Conservation (phyloP, 2,797 vertebrate species). For the Myiotriccus ornatus region DNA sequence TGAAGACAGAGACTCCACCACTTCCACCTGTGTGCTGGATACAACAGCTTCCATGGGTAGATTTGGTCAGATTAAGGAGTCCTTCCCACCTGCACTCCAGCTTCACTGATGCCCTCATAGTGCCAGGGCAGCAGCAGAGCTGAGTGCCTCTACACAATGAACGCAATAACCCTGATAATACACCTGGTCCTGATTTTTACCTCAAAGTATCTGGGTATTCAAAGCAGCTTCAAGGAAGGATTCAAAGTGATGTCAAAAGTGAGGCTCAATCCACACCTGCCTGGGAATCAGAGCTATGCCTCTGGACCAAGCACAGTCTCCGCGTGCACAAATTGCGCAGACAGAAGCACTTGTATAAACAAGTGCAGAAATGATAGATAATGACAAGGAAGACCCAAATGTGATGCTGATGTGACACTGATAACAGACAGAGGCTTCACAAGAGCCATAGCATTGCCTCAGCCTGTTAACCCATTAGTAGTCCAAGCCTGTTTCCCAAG, state of each 20-base stretch:
- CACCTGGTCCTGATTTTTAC: not conserved
- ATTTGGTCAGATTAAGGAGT: not conserved
- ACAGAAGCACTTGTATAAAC: not conserved
- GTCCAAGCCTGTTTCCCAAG: not conserved
- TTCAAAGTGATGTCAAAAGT: not conserved
- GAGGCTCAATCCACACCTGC: not conserved
- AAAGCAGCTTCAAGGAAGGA: not conserved
- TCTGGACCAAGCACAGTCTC: not conserved
- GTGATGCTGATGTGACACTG: not conserved
- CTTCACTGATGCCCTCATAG: rapidly evolving
- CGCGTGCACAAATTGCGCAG: not conserved
- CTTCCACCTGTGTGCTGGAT: not conserved
- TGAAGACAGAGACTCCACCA: not conserved
- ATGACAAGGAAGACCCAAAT: not conserved
- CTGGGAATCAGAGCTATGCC: not conserved
- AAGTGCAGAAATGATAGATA: not conserved
- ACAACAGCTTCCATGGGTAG: not conserved
- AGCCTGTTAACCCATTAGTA: not conserved
- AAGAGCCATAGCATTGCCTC: not conserved
- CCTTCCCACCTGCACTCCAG: not conserved
- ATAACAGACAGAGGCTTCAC: not conserved
- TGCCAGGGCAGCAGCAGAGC: not conserved
- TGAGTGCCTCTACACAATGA: not conserved
- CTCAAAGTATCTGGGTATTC: not conserved
- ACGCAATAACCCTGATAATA: not conserved